Percentiles rank a stretch among this genome's conserved stretches.
Evolutionary conservation across 2,797 vertebrate genomes (phyloP).

Genomic region (Sebastes matsubarae): DNA sequence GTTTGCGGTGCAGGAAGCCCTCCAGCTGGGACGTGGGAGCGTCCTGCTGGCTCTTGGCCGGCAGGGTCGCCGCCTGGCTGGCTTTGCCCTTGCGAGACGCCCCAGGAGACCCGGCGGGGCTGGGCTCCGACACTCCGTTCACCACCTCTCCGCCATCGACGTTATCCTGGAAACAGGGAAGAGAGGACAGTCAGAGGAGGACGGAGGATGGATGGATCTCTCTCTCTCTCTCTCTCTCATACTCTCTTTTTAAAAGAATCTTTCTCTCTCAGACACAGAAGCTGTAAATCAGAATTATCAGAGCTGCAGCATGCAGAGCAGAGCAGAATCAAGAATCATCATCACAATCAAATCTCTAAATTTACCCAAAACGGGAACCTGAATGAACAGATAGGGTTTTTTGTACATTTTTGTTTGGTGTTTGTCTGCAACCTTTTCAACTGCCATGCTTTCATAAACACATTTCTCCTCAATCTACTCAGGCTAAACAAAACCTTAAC

Average conservation of each 20-base stretch:
- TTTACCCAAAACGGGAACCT: background rate
- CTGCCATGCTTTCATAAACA: background rate
- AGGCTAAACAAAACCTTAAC: background rate
- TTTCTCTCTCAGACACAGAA: conserved; percentile 19
- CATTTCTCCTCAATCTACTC: background rate
- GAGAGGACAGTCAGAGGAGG: background rate
- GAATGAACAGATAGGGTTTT: rapidly evolving
- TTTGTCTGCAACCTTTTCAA: background rate
- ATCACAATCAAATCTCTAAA: background rate
- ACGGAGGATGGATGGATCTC: rapidly evolving
- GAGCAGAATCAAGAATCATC: conserved; percentile 5
- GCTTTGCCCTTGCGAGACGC: conserved; percentile 87
- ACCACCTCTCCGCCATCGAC: conserved; percentile 86
- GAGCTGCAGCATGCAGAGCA: conserved; percentile 77
- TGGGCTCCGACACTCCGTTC: conserved; percentile 90
- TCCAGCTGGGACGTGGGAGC: conserved; percentile 88
- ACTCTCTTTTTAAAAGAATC: background rate
- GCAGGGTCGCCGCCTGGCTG: conserved; percentile 91
- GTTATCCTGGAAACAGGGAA: conserved; percentile 79
- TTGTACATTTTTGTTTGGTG: background rate
- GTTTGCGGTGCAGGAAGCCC: conserved; percentile 93
- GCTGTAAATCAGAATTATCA: conserved; percentile 41
- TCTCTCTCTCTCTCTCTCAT: background rate
- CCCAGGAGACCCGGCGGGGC: conserved; percentile 89
- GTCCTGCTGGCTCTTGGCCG: conserved; percentile 89